Conservation (phyloP, 1,140 invertebrate genomes). For the Drosophila yakuba region DNA sequence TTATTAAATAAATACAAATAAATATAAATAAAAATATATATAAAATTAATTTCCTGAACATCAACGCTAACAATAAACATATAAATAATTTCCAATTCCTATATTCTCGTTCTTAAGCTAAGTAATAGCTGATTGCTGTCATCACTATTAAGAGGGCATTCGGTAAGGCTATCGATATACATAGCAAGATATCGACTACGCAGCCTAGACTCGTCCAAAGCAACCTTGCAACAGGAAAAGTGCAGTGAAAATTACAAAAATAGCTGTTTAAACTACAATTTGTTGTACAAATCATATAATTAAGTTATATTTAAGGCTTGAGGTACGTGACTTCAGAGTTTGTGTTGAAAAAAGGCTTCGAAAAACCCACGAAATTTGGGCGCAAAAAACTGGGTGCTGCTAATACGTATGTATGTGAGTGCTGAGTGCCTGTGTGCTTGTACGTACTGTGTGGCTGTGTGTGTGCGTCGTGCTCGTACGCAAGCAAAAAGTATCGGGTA, state of each 20-base stretch:
- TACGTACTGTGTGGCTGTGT: constrained; percentile 18
- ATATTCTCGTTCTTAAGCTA: neutral
- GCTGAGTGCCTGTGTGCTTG: constrained; percentile 12
- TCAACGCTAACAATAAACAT: too few species aligned
- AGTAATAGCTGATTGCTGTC: neutral
- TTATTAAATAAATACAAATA: neutral
- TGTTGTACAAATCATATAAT: constrained; percentile 58
- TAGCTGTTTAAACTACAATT: constrained; percentile 61
- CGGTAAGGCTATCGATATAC: constrained; percentile 18
- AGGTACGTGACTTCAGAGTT: constrained; percentile 56
- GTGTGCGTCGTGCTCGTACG: constrained; percentile 47
- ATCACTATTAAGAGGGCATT: constrained; percentile 5
- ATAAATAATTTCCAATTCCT: too few species aligned
- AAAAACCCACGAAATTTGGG: constrained; percentile 37
- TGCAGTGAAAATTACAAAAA: constrained; percentile 78
- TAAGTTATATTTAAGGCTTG: constrained; percentile 65
- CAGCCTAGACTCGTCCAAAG: constrained; percentile 62
- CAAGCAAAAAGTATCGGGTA: constrained; percentile 76
- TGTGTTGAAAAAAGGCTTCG: neutral
- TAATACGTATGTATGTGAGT: constrained; percentile 17
- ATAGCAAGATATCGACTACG: constrained; percentile 43
- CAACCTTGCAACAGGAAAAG: constrained; percentile 75
- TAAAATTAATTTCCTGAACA: neutral
- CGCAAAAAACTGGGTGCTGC: constrained; percentile 60
- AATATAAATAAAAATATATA: neutral